Percentiles rank a stretch among this genome's conserved stretches.
These are phyloP conservation scores for Muntiacus muntjak DNA, from an alignment of 2,113 vertebrate genomes.

Conservation along the genomic window DNA sequence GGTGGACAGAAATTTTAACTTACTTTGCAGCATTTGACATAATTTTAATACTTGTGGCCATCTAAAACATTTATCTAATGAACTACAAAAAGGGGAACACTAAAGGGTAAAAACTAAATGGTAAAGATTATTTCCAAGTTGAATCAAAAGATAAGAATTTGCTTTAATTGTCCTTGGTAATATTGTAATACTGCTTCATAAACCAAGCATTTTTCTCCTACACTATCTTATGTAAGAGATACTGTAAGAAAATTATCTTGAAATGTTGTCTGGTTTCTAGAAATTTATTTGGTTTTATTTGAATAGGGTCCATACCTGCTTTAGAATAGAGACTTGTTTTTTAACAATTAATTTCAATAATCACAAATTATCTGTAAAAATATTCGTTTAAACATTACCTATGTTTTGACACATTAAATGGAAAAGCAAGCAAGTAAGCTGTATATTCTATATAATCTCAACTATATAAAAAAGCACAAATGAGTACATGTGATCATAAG, in stretches of 20 bases:
- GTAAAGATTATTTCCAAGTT: conserved; percentile 31
- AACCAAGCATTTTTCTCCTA: neutral
- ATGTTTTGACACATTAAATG: neutral
- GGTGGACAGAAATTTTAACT: conserved; percentile 56
- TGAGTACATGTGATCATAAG: neutral
- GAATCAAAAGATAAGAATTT: conserved; percentile 51
- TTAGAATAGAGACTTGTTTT: conserved; percentile 37
- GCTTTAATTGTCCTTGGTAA: conserved; percentile 43
- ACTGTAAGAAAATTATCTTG: conserved; percentile 3
- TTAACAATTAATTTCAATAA: neutral
- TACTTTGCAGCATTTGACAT: conserved; percentile 57
- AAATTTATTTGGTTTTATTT: neutral
- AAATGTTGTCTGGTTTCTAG: conserved; percentile 1
- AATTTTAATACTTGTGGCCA: conserved; percentile 28
- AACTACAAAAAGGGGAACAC: conserved; percentile 35
- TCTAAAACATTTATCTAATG: conserved; percentile 54
- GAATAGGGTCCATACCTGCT: neutral
- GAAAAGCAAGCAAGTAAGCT: neutral
- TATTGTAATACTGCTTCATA: neutral
- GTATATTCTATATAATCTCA: neutral
- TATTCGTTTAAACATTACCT: neutral
- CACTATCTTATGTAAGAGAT: neutral
- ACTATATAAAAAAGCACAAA: neutral
- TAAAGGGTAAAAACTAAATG: neutral
- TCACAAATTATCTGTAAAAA: neutral